Conservation (phyloP, 64 coral and sea anemone species). For the Montipora capricornis region DNA sequence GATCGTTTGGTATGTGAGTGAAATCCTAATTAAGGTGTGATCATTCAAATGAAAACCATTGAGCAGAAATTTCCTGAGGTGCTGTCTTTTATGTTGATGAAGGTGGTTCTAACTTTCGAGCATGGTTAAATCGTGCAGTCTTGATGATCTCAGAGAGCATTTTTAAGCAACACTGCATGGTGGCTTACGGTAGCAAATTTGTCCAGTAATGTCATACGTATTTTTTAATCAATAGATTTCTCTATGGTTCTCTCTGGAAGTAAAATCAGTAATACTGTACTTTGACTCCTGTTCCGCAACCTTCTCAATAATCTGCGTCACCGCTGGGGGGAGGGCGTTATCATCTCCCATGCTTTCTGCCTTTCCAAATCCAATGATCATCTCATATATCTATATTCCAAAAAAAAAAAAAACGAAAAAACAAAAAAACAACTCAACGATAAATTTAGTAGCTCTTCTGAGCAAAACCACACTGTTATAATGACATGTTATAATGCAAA, state of each 20-base stretch:
- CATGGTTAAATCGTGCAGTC: no score
- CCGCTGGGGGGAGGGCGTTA: slow-evolving; percentile 58
- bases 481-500: no score
- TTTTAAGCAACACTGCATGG: no score
- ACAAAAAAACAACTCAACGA: no score
- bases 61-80: neutral
- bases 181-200: no score
- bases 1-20: neutral
- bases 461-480: no score
- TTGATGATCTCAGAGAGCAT: no score
- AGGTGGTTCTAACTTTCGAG: no score
- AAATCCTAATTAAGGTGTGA: neutral
- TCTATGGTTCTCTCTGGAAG: neutral
- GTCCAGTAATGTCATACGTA: no score
- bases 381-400: slow-evolving; percentile 61
- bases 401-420: no score
- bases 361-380: slow-evolving; percentile 79
- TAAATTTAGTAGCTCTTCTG: no score
- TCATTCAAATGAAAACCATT: neutral
- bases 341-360: slow-evolving; percentile 81
- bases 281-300: slow-evolving; percentile 81
- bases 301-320: slow-evolving; percentile 83
- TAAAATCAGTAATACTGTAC: slow-evolving; percentile 12
- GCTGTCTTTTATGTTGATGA: neutral
- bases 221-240: neutral